phyloP scores from a whole-genome alignment of 2,888 invertebrate genomes.

The Agriopis aurantiaria region DNA sequence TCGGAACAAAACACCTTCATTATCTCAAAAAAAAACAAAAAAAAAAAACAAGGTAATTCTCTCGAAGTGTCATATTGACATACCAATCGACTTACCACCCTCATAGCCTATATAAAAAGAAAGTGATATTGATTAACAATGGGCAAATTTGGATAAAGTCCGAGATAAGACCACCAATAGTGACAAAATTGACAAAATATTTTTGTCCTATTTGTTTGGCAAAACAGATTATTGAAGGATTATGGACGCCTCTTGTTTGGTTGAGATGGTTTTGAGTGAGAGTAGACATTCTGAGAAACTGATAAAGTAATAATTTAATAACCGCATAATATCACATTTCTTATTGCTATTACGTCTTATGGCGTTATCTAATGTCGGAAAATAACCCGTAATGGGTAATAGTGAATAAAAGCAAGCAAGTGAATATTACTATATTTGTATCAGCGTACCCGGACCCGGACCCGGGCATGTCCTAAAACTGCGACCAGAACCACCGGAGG shows the following conservation, averaged over 20 bases:
- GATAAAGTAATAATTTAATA: background rate
- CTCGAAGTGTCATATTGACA: constrained; percentile 74
- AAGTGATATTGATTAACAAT: constrained; percentile 58
- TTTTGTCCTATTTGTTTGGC: constrained; percentile 67
- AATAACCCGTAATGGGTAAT: too few species aligned
- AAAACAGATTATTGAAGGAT: constrained; percentile 65
- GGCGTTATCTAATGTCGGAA: too few species aligned
- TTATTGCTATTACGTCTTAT: too few species aligned
- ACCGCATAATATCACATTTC: too few species aligned
- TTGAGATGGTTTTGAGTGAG: constrained; percentile 50
- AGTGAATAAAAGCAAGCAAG: too few species aligned
- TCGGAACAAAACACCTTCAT: constrained; percentile 31
- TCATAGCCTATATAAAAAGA: constrained; percentile 64
- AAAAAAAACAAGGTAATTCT: constrained; percentile 59
- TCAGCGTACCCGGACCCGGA: too few species aligned
- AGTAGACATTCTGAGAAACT: constrained; percentile 45
- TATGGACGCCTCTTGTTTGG: constrained; percentile 55
- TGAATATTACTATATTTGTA: too few species aligned
- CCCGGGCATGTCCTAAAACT: too few species aligned
- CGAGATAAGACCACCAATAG: constrained; percentile 78
- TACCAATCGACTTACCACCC: constrained; percentile 70
- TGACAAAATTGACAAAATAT: constrained; percentile 83
- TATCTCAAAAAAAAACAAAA: constrained; percentile 45
- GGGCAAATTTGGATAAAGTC: constrained; percentile 52
- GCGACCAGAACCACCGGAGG: too few species aligned